Conservation (phyloP, 2,888 invertebrate species). For the Luperina testacea region DNA sequence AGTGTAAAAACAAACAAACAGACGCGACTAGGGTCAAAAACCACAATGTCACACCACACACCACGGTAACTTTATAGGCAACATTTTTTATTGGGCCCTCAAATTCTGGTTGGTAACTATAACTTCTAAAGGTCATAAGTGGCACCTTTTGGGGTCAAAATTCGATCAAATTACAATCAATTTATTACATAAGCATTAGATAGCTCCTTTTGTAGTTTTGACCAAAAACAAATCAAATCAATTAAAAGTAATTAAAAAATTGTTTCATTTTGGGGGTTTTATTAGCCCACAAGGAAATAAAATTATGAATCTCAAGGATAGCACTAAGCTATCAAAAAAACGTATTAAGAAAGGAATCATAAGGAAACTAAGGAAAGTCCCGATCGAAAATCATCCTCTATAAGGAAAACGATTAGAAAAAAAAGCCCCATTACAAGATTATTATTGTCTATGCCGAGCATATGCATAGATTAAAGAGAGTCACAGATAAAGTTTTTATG, state of each 20-base stretch:
- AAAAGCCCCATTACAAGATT: not conserved
- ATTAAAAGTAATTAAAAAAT: not conserved
- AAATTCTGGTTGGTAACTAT: slow-evolving; percentile 24
- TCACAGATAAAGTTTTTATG: slow-evolving; percentile 25
- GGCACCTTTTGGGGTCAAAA: slow-evolving; percentile 61
- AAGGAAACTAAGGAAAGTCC: slow-evolving; percentile 8
- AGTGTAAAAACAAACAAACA: slow-evolving; percentile 51
- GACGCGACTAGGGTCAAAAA: slow-evolving; percentile 54
- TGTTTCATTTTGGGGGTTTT: not conserved
- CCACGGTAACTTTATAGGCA: slow-evolving; percentile 41
- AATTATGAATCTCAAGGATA: not conserved
- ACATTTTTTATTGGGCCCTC: slow-evolving; percentile 42
- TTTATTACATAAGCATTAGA: slow-evolving; percentile 1
- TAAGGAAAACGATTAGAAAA: not conserved
- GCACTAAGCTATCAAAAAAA: not conserved
- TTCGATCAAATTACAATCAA: not conserved
- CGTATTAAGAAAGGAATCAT: not conserved
- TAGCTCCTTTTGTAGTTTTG: not conserved
- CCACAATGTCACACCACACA: slow-evolving; percentile 61
- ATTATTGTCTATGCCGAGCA: slow-evolving; percentile 3
- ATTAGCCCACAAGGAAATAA: not conserved
- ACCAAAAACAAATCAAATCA: not conserved
- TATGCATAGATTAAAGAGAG: slow-evolving; percentile 18
- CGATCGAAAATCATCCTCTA: not conserved
- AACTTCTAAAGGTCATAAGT: slow-evolving; percentile 56